Base-by-base conservation (phyloP, 2,888 invertebrate species). In the Erynnis tages region DNA sequence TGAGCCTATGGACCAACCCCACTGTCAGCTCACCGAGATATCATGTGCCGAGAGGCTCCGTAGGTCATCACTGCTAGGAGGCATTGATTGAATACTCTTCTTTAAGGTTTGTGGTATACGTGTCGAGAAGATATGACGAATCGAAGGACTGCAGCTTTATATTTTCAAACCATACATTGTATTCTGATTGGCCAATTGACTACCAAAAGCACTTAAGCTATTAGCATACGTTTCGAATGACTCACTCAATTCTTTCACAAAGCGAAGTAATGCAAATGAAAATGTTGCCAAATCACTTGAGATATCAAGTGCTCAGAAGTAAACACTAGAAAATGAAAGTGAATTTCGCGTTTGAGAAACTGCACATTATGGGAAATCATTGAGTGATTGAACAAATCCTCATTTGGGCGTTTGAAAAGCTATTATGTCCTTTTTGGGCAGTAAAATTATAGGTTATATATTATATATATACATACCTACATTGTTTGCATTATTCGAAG, bases 221-320 rank as follows among this genome's bases (percentile, higher is more conserved):
- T 59, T 56, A 57, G 56, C 57, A 37, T 58, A 53, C 34, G 21
- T 21, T 43, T 52, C 49, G 50, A 38, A 50, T 58, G 58, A 58
- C 35, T 56, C 56, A 59, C 57, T 44, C 54, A 32, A 53, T 30
- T 48, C 58, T 58, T 55, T 52, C 41, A 54, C 53, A 40, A 49
- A 45, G 54, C 53, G 43, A 56, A 56, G 46, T 50, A 58, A 59
- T 58, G 54, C 54, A 56, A 58, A 61, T 59, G 40, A 54, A 45
- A 45, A 29, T 45, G 40, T 58, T 54, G 54, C 54, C 52, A 60
- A 57, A 59, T 57, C 40, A 32, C 40, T 50, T 44, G 25, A 45
- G n/a, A 53, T 23, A 29, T 44, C 19, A 13, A 43, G 17, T 25
- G 16, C 11, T 44, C 23, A 27, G 43, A 52, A 29, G 16, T 30